Evolutionary conservation across 1,140 invertebrate species (phyloP), one percentile per base, ranked within the genome.

Genomic region (Trigoniulus corallinus): DNA sequence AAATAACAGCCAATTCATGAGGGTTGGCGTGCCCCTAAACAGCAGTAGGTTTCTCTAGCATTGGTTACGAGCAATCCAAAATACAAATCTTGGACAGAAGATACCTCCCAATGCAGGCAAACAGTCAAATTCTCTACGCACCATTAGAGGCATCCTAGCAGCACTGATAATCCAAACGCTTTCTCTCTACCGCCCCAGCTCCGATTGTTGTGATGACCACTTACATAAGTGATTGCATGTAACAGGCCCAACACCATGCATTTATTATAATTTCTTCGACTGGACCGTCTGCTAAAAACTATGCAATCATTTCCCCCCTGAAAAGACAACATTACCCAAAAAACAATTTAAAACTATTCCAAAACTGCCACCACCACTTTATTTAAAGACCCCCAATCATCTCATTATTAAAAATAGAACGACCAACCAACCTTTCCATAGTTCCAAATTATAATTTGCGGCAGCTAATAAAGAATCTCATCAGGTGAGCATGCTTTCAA

Each of bases 121-220:
- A 7, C 15, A 34, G 29, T 7, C 7, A 15, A 34, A 34, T 34
- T 34, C 7, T 7, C 29, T 34, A 70, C 71, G 69, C 67, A 75
- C 73, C 29, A 60, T 57, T 10, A 71, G 50, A 27, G 71, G 74
- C 59, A 56, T 80, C 72, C 62, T 76, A 76, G 64, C 84, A 88
- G 61, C 84, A 88, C 56, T 34, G 84, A 82, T 45, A 88, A 66
- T 51, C 84, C 84, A 73, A 87, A 88, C 50, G 84, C 84, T 72
- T 87, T 86, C 66, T 88, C 84, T 65, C 84, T 85, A n/a, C 84
- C 84, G 58, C 85, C 85, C 85, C 85, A 88, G 64, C 76, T 80
- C 75, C 79, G 54, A 24, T n/a, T n/a, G n/a, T n/a, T n/a, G n/a
- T n/a, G n/a, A n/a, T n/a, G n/a, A 69, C 69, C 54, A 48, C 7